Conservation (phyloP, 2,888 invertebrate species). For the Chirona hameri region DNA sequence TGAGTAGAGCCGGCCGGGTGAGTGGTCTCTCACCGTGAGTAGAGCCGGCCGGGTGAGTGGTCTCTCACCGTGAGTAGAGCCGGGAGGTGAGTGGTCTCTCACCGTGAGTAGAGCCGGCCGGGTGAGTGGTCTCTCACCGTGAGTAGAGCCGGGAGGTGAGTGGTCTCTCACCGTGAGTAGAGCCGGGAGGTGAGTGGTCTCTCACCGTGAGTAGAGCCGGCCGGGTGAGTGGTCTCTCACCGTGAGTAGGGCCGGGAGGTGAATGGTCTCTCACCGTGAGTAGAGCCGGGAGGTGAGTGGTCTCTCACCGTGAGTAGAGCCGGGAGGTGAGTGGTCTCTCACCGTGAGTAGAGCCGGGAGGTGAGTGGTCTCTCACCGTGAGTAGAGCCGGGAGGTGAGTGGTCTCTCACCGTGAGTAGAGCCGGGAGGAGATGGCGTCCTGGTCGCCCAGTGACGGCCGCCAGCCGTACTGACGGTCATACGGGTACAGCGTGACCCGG, state of each 20-base stretch:
- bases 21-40: not conserved
- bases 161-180: not conserved
- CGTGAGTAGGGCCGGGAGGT: not conserved
- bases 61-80: slow-evolving; percentile 2
- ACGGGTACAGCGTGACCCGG: not conserved
- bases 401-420: not conserved
- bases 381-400: no score
- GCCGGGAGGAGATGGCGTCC: slow-evolving; percentile 8
- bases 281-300: not conserved
- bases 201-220: not conserved
- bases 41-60: no score
- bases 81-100: slow-evolving; percentile 1
- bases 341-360: no score
- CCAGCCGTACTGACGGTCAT: slow-evolving; percentile 25
- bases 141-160: slow-evolving; percentile 11
- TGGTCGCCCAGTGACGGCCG: not conserved
- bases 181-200: slow-evolving; percentile 9
- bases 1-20: not conserved
- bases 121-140: no score
- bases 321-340: no score
- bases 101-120: slow-evolving; percentile 1
- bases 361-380: no score
- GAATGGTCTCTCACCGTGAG: slow-evolving; percentile 2
- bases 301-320: no score
- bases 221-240: no score